A percentile compares a stretch with the other conserved stretches of the same genome.
Conservation (phyloP, 2,888 invertebrate species). For the Cynaeus angustus region DNA sequence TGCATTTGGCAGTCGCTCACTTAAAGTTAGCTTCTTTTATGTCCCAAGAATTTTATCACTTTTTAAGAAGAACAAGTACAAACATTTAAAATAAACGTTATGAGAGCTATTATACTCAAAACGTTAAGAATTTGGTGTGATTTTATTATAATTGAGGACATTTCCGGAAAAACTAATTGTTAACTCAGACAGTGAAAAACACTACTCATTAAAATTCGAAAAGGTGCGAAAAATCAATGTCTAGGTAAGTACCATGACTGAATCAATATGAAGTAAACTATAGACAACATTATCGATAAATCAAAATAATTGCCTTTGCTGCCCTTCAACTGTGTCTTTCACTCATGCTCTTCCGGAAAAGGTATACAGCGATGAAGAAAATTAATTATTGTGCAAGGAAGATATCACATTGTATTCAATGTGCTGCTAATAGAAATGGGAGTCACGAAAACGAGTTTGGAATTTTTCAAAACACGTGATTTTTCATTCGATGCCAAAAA, state of each 20-base stretch:
- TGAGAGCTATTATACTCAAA: too few species aligned
- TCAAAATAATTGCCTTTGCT: slow-evolving; percentile 27
- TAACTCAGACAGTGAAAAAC: too few species aligned
- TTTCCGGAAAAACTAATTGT: too few species aligned
- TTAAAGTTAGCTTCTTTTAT: too few species aligned
- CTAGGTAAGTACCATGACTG: not conserved
- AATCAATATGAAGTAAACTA: slow-evolving; percentile 20
- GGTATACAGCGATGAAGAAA: slow-evolving; percentile 13
- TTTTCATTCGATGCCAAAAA: slow-evolving; percentile 4
- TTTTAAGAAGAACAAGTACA: too few species aligned
- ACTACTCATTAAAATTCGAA: not conserved
- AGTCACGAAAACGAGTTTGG: slow-evolving; percentile 18
- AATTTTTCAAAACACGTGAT: slow-evolving; percentile 12
- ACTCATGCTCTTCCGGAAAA: slow-evolving; percentile 27
- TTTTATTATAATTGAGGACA: too few species aligned
- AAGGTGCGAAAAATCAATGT: slow-evolving; percentile 2
- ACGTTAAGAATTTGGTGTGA: too few species aligned
- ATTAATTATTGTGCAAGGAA: slow-evolving; percentile 23
- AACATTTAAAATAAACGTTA: too few species aligned
- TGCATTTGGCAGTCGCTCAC: too few species aligned
- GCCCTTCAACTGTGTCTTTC: slow-evolving; percentile 43
- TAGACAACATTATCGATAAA: slow-evolving; percentile 26
- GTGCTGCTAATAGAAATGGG: not conserved
- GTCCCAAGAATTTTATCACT: too few species aligned
- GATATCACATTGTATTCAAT: slow-evolving; percentile 22